These are phyloP conservation scores for Cochlearius cochlearius DNA, from an alignment of 2,113 vertebrate species.

Conservation along the genomic window DNA sequence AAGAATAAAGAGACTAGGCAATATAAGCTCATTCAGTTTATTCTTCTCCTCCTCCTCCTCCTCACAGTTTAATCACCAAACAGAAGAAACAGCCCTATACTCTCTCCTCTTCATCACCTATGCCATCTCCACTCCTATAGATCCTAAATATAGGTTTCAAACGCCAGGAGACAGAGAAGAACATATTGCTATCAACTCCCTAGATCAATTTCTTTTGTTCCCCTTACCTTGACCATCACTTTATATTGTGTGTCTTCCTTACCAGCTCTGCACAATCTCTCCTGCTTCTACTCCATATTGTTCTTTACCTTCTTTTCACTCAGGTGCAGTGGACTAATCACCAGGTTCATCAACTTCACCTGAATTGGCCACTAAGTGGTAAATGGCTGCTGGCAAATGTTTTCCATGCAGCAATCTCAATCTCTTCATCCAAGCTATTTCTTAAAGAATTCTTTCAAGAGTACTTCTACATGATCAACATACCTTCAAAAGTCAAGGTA, in stretches of 20 bases:
- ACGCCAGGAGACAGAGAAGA: neutral
- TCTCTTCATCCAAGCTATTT: neutral
- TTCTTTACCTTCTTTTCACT: neutral
- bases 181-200: neutral
- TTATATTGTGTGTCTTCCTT: neutral
- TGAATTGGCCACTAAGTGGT: neutral
- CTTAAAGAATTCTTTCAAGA: neutral
- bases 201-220: neutral
- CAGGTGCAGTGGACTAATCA: neutral
- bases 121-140: neutral
- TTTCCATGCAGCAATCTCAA: neutral
- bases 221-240: neutral
- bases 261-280: neutral
- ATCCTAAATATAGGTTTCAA: neutral
- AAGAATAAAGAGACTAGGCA: neutral
- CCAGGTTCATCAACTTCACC: neutral
- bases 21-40: neutral
- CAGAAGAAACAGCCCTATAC: neutral
- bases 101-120: neutral
- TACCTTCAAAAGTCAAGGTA: neutral
- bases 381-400: neutral
- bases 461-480: neutral
- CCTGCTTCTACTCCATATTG: neutral
- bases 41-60: neutral
- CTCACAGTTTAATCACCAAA: neutral